Conservation (phyloP, 2,113 vertebrate species). For the Ailuropoda melanoleuca region DNA sequence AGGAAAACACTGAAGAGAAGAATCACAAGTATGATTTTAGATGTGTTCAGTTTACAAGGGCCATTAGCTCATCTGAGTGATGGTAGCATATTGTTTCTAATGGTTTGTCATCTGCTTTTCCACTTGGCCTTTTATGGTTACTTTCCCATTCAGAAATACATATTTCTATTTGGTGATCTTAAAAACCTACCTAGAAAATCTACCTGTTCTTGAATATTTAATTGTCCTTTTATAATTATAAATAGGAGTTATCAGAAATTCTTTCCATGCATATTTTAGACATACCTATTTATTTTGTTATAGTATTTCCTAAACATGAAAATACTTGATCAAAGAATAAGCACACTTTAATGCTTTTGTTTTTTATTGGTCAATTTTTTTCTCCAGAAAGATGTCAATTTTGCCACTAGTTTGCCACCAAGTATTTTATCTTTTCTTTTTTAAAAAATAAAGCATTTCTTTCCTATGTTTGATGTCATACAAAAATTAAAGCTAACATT, state of each 20-base stretch:
- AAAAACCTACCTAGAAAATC: conserved; percentile 12
- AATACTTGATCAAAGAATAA: conserved; percentile 24
- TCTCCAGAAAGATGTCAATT: conserved; percentile 20
- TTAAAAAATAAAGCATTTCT: not conserved
- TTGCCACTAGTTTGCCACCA: not conserved
- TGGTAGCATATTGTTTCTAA: not conserved
- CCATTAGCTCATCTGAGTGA: not conserved
- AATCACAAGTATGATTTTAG: conserved; percentile 1
- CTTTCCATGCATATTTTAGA: conserved; percentile 8
- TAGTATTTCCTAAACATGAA: conserved; percentile 23
- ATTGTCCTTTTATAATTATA: conserved; percentile 20
- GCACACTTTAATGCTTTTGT: conserved; percentile 40
- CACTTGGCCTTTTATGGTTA: not conserved
- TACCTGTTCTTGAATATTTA: conserved; percentile 34
- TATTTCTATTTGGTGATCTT: not conserved
- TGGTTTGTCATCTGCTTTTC: not conserved
- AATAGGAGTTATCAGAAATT: conserved; percentile 32
- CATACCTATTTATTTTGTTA: conserved; percentile 44
- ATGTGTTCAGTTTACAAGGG: not conserved
- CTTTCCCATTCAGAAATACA: not conserved
- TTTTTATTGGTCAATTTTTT: conserved; percentile 40
- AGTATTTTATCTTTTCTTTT: not conserved
- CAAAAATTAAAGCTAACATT: not conserved
- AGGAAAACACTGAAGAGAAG: not conserved
- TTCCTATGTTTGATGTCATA: not conserved